Evolutionary conservation across 2,113 vertebrate genomes (phyloP), one percentile per base, ranked within the genome.

Genomic region (Genyomyrus donnyi): DNA sequence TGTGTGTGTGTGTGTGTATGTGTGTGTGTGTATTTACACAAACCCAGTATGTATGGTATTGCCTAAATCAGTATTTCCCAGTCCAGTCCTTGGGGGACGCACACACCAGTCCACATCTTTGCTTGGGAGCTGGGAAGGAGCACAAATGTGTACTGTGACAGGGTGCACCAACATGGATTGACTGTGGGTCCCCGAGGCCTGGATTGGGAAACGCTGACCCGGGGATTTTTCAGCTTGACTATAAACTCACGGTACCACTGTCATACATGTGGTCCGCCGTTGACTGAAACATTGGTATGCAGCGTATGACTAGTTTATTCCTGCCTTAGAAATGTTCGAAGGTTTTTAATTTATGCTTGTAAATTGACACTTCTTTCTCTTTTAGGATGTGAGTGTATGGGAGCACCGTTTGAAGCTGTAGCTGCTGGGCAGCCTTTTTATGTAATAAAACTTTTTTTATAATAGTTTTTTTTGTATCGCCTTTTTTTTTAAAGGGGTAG

Each of bases 401-500:
- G 52, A 58, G 15, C 80, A 85, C 5, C 13, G 4, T 56, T 31
- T 56, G 53, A 21, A 27, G 77, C 27, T 31, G 53, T 53, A 49
- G 89, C 89, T 89, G 89, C 89, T 85, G 89, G 80, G 77, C 80
- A 48, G 89, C 80, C 21, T 89, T 85, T 88, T 50, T 85, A 3
- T 89, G 17, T 56, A 88, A 88, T 88, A 88, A 88, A 88, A 24
- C 7, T 27, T 66, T 62, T 24, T 27, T 66, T 15, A 62, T 42
- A n/a, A 58, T 13, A 66, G 4, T 0, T 13, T 86, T 85, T 86
- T 86, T 46, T 87, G 15, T 27, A 21, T 87, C 0, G 27, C 5
- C 10, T 53, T 87, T 56, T 50, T 52, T 15, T 13, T 50, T 15
- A 50, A 74, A 80, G 7, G 70, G 5, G 70, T 4, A 6, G 31